Evolutionary conservation across 2,888 invertebrate genomes (phyloP).

Genomic region (Ypsolopha sequella): DNA sequence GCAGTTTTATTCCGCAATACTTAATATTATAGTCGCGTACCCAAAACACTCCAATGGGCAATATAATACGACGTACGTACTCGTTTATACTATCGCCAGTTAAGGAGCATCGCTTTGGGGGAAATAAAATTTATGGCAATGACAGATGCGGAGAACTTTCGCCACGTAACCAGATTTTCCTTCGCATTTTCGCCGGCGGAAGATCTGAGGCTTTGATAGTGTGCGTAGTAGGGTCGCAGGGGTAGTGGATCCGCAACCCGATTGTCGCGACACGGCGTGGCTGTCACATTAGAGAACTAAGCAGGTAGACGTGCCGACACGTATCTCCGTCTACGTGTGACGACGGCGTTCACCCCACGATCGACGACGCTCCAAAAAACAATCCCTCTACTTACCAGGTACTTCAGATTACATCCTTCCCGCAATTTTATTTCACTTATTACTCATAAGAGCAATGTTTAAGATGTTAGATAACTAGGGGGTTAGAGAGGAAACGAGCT

Average conservation of each 20-base stretch:
- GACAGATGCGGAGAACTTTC: neutral
- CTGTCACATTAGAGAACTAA: constrained; percentile 46
- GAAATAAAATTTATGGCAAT: neutral
- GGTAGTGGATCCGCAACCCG: constrained; percentile 13
- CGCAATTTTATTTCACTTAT: no score
- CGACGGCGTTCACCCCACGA: no score
- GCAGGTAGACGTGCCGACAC: constrained; percentile 43
- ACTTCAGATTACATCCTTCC: neutral
- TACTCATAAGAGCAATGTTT: no score
- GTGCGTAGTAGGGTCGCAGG: constrained; percentile 13
- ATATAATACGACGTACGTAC: neutral
- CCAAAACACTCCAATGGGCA: neutral
- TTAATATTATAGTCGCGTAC: neutral
- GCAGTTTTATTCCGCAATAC: no score
- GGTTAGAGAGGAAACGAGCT: neutral
- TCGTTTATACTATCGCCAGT: neutral
- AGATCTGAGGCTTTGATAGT: constrained; percentile 9
- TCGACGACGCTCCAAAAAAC: neutral
- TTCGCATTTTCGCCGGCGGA: neutral
- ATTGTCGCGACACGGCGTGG: constrained; percentile 13
- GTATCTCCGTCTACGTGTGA: constrained; percentile 14
- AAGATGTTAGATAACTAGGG: no score
- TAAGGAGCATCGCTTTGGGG: neutral
- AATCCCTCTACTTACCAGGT: neutral
- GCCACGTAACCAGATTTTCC: neutral